Base-by-base conservation (phyloP, 2,888 invertebrate genomes). In the Venustoraphidia nigricollis region DNA sequence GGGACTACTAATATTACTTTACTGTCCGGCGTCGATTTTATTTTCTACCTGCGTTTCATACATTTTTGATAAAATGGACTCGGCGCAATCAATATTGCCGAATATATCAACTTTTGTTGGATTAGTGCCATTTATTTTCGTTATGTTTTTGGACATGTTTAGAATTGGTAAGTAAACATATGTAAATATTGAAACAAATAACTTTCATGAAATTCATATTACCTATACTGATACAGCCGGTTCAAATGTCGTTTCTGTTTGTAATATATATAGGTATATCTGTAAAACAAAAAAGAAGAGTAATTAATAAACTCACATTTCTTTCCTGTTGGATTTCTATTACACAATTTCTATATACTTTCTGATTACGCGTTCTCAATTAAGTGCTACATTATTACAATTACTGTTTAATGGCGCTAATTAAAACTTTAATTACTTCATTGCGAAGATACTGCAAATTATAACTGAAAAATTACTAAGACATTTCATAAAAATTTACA, bases 41-140 rank as follows among this genome's bases (percentile, higher is more conserved):
- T 83, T 83, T 61, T 80, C 81, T 56, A 83, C 88, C 1, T 78
- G 82, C 54, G 68, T 84, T 36, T 85, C 87, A 34, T 89, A 87
- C 60, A 72, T 85, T 45, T 90, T 90, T 62, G 81, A 85, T 63
- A 84, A 83, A 60, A 79, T 80, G 70, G 89, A 89, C 61, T 84
- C 86, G 5, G 87, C 87, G 1, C 84, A 85, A 60, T 81, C 83
- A 50, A 80, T 88, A 54, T 71, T 86, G 64, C 84, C 85, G 0
- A 84, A 85, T 58, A 77, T 84, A 34, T 80, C 80, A 10, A 82
- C 83, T 0, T 80, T 83, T 66, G 67, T 82, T 38, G 86, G 87
- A 1, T 75, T 84, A 44, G 72, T 88, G 53, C 86, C 88, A 0
- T 88, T 84, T 60, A 66, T 82, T 13, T 60, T 83, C 36, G 85